Conservation (phyloP, 2,113 vertebrate species). For the Petaurus breviceps region DNA sequence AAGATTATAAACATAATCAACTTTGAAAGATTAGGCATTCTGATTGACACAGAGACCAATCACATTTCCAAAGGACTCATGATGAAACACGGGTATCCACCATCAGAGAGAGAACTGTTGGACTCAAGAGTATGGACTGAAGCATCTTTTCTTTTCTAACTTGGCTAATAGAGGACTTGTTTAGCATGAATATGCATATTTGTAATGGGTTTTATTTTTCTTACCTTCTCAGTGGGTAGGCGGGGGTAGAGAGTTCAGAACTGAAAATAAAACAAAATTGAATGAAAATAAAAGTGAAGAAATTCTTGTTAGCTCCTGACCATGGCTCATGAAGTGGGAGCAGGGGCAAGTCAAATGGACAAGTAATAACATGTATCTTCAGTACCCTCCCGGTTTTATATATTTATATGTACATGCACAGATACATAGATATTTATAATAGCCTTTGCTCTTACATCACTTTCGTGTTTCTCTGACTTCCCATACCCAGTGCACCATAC, state of each 20-base stretch:
- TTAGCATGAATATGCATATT: too few species aligned
- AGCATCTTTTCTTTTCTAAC: too few species aligned
- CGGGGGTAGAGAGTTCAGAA: background rate
- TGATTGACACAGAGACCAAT: background rate
- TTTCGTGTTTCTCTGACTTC: too few species aligned
- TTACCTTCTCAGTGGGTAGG: background rate
- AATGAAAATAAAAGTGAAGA: background rate
- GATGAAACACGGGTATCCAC: background rate
- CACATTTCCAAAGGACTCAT: background rate
- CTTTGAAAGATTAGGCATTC: too few species aligned
- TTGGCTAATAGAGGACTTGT: too few species aligned
- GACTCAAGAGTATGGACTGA: too few species aligned
- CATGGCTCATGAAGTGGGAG: background rate
- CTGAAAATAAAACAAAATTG: background rate
- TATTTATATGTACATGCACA: too few species aligned
- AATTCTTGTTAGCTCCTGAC: background rate
- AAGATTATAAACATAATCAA: too few species aligned
- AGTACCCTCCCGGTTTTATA: background rate
- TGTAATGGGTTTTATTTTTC: background rate
- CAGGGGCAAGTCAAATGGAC: background rate
- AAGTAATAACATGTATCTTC: background rate
- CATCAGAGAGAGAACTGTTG: too few species aligned
- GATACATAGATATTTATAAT: too few species aligned
- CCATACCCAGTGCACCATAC: too few species aligned
- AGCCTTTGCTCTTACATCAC: too few species aligned